These are phyloP conservation scores for Micromesistius poutassou DNA, from an alignment of 2,797 vertebrate species.

Conservation along the genomic window DNA sequence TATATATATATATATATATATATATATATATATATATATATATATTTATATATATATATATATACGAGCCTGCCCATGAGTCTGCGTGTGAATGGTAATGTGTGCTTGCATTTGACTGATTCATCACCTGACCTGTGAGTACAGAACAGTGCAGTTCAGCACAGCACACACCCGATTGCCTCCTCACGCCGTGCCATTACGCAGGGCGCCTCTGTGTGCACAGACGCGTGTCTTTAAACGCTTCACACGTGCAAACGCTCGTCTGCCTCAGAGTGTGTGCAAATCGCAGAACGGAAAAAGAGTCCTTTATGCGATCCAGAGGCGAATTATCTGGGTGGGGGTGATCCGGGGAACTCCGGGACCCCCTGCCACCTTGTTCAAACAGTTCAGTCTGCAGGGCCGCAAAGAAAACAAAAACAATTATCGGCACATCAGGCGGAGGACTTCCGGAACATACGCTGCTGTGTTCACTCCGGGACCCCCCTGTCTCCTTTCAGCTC, in stretches of 20 bases:
- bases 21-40: conserved; percentile 17
- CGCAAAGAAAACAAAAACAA: no score
- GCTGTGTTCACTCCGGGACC: conserved; percentile 27
- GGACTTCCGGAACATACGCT: conserved; percentile 20
- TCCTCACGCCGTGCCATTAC: no score
- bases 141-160: neutral
- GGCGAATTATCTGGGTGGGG: neutral
- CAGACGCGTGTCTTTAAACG: neutral
- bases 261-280: neutral
- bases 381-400: no score
- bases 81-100: conserved; percentile 36
- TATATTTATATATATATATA: conserved; percentile 16
- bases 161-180: neutral
- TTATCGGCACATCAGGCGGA: conserved; percentile 6
- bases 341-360: neutral
- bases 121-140: neutral
- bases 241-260: neutral
- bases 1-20: conserved; percentile 9
- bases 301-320: neutral
- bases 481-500: conserved; percentile 34
- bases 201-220: neutral
- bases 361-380: neutral
- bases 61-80: neutral
- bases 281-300: neutral
- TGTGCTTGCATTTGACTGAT: conserved; percentile 15